A percentile compares a stretch with the other conserved stretches of the same genome.
Conservation (phyloP, 1,140 invertebrate genomes). For the Probaryconus sp. region DNA sequence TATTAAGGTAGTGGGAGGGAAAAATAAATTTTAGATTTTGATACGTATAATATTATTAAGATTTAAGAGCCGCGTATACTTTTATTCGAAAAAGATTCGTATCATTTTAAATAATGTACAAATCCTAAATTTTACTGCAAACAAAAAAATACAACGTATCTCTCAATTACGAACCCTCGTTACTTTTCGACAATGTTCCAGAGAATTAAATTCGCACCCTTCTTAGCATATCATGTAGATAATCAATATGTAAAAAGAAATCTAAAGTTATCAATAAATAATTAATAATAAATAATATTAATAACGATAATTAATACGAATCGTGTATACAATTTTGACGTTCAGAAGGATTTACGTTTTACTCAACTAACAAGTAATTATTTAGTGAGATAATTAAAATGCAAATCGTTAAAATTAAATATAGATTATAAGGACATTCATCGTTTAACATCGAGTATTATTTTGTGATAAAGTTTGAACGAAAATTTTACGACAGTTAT, state of each 20-base stretch:
- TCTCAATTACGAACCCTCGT: constrained; percentile 9
- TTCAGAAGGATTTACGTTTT: constrained; percentile 2
- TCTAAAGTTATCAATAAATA: constrained; percentile 39
- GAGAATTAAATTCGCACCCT: constrained; percentile 28
- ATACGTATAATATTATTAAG: constrained; percentile 55
- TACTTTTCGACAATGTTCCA: constrained; percentile 17
- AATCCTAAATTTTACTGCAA: constrained; percentile 39
- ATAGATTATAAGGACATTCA: background rate
- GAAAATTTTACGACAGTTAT: too few relatives aligned
- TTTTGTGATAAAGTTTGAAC: constrained; percentile 25
- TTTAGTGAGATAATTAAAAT: background rate
- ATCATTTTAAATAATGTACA: constrained; percentile 35
- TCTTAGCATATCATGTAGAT: constrained; percentile 60
- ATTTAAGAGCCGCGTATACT: constrained; percentile 31
- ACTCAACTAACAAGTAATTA: background rate
- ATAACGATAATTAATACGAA: too few relatives aligned
- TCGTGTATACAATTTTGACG: constrained; percentile 11
- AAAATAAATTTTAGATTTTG: constrained; percentile 58
- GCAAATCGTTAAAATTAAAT: constrained; percentile 1
- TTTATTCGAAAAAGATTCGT: constrained; percentile 36
- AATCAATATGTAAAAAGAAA: constrained; percentile 45
- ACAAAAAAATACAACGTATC: too few relatives aligned
- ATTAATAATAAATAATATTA: too few relatives aligned
- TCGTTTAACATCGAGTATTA: background rate
- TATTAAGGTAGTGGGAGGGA: constrained; percentile 25